Conservation (phyloP, 2,888 invertebrate genomes). For the Cephus sareptanus region DNA sequence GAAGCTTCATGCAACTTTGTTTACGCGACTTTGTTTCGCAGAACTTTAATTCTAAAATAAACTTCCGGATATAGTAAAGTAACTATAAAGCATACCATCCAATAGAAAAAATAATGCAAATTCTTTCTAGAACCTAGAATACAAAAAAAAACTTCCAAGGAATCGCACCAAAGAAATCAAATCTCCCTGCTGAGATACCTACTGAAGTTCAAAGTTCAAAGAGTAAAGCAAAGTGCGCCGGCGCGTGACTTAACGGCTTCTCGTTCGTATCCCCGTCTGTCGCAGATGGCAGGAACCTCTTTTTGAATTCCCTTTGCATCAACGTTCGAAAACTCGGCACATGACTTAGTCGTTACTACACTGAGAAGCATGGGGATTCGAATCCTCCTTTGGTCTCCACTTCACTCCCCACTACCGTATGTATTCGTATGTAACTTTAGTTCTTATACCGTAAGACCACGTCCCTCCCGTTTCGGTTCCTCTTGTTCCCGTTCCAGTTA, state of each 20-base stretch:
- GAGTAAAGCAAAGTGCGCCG: neutral
- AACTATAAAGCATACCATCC: no score
- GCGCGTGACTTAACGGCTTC: neutral
- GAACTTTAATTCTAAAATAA: no score
- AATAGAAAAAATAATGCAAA: no score
- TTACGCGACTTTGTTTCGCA: no score
- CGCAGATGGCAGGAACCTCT: conserved; percentile 7
- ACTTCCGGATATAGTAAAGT: no score
- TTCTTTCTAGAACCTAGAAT: no score
- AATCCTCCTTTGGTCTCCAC: no score
- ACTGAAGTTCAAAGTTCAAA: conserved; percentile 20
- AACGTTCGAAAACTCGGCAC: conserved; percentile 30
- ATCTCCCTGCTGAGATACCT: neutral
- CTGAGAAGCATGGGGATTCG: neutral
- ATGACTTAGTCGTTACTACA: conserved; percentile 51
- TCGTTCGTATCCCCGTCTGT: neutral
- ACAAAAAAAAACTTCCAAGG: no score
- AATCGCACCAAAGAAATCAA: neutral
- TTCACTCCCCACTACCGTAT: no score
- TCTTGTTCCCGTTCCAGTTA: conserved; percentile 18
- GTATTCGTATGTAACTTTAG: neutral
- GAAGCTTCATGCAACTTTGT: no score
- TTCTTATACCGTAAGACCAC: neutral
- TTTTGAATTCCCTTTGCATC: conserved; percentile 8
- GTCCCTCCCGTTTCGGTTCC: conserved; percentile 11